Conservation (phyloP, 2,888 invertebrate genomes). For the Diloba caeruleocephala region DNA sequence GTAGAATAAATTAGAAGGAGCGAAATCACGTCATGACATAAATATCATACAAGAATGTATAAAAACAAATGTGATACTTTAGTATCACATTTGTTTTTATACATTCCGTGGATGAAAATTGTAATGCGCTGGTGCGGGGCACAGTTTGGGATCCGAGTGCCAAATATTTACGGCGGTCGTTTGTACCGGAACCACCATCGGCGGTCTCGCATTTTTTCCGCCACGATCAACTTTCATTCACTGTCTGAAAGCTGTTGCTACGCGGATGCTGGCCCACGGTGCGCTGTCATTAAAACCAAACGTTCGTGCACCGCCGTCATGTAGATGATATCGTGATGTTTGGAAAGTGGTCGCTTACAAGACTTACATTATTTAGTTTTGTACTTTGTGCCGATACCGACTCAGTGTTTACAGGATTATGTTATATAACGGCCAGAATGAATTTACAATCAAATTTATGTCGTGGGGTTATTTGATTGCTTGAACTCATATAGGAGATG, state of each 20-base stretch:
- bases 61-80: constrained; percentile 60
- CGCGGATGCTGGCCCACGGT: constrained; percentile 84
- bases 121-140: constrained; percentile 49
- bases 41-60: constrained; percentile 49
- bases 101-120: constrained; percentile 54
- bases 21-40: constrained; percentile 51
- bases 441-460: constrained; percentile 14
- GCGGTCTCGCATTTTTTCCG: constrained; percentile 75
- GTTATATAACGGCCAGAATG: constrained; percentile 20
- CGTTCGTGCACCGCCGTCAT: constrained; percentile 81
- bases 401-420: constrained; percentile 38
- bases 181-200: constrained; percentile 72
- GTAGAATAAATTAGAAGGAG: constrained; percentile 67
- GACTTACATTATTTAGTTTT: constrained; percentile 59
- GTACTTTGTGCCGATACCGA: constrained; percentile 63
- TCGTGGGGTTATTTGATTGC: constrained; percentile 12
- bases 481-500: constrained; percentile 6
- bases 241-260: constrained; percentile 86
- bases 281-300: constrained; percentile 83
- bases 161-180: constrained; percentile 73
- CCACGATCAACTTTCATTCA: constrained; percentile 87
- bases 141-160: constrained; percentile 58
- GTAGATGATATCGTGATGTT: constrained; percentile 85
- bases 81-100: constrained; percentile 58
- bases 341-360: constrained; percentile 81